Evolutionary conservation across 2,888 invertebrate genomes (phyloP).

Genomic region (Dioctria rufipes): DNA sequence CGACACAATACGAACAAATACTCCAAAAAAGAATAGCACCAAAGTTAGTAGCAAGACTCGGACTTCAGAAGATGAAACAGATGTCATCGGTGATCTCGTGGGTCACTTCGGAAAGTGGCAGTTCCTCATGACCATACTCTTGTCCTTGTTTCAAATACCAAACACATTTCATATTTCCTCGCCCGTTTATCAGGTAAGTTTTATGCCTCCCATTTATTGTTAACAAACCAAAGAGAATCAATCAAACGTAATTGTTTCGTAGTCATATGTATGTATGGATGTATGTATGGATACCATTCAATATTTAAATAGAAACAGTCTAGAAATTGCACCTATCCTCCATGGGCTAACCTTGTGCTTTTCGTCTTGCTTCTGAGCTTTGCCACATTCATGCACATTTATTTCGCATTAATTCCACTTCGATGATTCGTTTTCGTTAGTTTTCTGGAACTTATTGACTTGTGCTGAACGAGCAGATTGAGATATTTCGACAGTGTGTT

Average conservation of each 20-base stretch:
- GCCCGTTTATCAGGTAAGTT: conserved; percentile 80
- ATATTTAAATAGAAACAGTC: too few species aligned
- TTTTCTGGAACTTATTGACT: conserved; percentile 29
- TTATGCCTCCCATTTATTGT: not conserved
- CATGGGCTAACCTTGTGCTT: not conserved
- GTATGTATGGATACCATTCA: too few species aligned
- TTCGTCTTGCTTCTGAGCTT: not conserved
- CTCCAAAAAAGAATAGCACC: conserved; percentile 27
- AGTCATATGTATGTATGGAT: too few species aligned
- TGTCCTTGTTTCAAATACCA: conserved; percentile 84
- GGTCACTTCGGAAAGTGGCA: conserved; percentile 87
- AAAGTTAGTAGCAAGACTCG: conserved; percentile 5
- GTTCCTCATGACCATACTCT: conserved; percentile 80
- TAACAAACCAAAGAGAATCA: not conserved
- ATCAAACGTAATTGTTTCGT: not conserved
- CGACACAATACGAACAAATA: conserved; percentile 55
- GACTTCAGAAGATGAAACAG: conserved; percentile 73
- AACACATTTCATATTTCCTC: conserved; percentile 87
- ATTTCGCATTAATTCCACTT: conserved; percentile 17
- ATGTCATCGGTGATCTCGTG: conserved; percentile 79
- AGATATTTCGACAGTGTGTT: conserved; percentile 9
- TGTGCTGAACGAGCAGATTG: not conserved
- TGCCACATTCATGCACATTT: not conserved
- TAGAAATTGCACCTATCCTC: too few species aligned
- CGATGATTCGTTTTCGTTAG: conserved; percentile 13